Evolutionary conservation across 2,888 invertebrate species (phyloP), one percentile per base, ranked within the genome.

Genomic region (Drosophila vallismaia): DNA sequence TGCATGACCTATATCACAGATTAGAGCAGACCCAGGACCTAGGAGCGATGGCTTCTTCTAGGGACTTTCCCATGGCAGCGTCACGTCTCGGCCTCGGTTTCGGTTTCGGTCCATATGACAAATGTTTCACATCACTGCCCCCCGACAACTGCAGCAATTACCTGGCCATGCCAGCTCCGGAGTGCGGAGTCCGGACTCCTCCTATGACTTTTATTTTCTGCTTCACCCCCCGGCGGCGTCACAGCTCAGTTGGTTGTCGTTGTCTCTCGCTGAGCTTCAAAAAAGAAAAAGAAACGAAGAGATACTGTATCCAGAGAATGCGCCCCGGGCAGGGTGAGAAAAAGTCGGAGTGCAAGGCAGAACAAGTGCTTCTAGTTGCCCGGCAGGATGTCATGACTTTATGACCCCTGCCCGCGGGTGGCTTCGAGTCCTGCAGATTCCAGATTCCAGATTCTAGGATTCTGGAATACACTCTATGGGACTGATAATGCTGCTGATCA

Each of bases 51-150:
- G 54, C 50, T n/a, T 49, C 48, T 42, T 49, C 38, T 4, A 69
- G 73, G 74, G 68, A 81, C 80, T 80, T 87, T 87, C 87, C 88
- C 87, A 88, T 76, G 86, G 78, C 84, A 81, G 55, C 76, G 73
- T 74, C 75, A 81, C 79, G 64, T 71, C 59, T 55, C 45, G 54
- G 76, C 74, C 75, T 75, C 79, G 71, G 75, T 80, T 77, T 55
- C 45, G 54, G 76, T 75, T 76, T 75, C 79, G 71, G 75, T 80
- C 79, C 79, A 81, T 87, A 88, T 90, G 89, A 89, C 90, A 89
- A 89, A 90, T 89, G 89, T 89, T 89, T 85, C 80, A 82, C 89
- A 82, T 89, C 89, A 83, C 74, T 86, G 89, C 82, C 74, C 74
- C 64, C 86, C 77, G 57, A 62, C 71, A 85, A 83, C 86, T 77